Base-by-base conservation (phyloP, 1,140 invertebrate genomes). In the Scaptodrosophila lebanonensis region DNA sequence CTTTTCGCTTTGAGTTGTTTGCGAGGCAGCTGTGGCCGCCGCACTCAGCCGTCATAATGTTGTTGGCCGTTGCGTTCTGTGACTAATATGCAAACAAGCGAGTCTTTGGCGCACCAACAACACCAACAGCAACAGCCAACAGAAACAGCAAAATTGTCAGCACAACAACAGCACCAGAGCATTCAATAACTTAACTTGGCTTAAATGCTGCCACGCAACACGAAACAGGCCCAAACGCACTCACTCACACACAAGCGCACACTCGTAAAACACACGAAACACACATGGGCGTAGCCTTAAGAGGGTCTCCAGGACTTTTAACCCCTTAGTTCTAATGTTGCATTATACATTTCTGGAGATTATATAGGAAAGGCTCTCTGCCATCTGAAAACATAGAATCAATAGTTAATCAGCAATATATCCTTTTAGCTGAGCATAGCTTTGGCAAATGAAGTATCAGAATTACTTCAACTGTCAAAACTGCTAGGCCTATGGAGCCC, bases 71-170 rank as follows among this genome's bases (percentile, higher is more conserved):
- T 72, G 32, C 48, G 50, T 57, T 38, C 22, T 75, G 75, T 82
- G 75, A 82, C 75, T 82, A 82, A 82, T 82, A 82, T 82, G 75
- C 75, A 82, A 82, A 82, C 75, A 82, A 76, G 72, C 66, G 29
- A 76, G 30, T 3, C 3, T n/a, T n/a, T n/a, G 3, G 9, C 32
- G 8, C 32, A 42, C 15, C 49, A 65, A 44, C 27, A 27, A 33
- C 35, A 59, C 27, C 43, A 35, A n/a, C 36, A 30, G 40, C 57
- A 44, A 20, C 47, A 60, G 8, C 22, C 22, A 25, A 12, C 35
- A 38, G 17, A 5, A 38, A 38, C 35, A 25, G 8, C 22, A 25
- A 25, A 25, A n/a, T n/a, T 25, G 8, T 4, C 5, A 38, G 17
- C 35, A 38, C 9, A 38, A 38, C 42, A 50, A 33, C 30, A 33